A percentile compares a stretch with the other conserved stretches of the same genome.
phyloP scores from a whole-genome alignment of 2,113 vertebrate species.

The Ptilorrhoa leucosticta region DNA sequence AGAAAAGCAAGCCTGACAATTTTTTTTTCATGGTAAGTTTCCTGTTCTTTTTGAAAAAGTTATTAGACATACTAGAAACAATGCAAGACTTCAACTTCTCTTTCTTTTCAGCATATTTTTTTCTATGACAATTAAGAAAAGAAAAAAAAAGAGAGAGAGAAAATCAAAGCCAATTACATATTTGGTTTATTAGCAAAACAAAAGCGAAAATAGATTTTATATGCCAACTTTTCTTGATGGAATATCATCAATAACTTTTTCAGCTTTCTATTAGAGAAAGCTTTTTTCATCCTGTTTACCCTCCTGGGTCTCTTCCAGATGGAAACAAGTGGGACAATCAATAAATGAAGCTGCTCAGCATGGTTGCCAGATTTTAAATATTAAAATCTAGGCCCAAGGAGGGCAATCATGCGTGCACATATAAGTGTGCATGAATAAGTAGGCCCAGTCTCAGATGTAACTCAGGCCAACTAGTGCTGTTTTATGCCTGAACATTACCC shows the following conservation, averaged over 20 bases:
- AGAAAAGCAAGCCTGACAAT: neutral
- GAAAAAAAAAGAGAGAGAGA: too few species aligned
- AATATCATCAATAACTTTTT: neutral
- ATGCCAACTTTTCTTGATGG: neutral
- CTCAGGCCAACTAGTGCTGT: neutral
- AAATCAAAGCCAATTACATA: neutral
- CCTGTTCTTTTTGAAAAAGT: neutral
- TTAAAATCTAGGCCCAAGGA: neutral
- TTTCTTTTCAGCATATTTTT: neutral
- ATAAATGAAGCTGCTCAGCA: neutral
- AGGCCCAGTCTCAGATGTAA: neutral
- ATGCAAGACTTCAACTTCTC: neutral
- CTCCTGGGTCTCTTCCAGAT: neutral
- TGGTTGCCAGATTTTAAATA: constrained; percentile 9
- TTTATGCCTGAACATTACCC: neutral
- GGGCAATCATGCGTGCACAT: neutral
- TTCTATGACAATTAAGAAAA: neutral
- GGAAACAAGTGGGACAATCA: neutral
- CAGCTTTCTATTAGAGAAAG: neutral
- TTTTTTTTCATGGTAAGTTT: rapidly evolving
- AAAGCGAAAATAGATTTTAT: neutral
- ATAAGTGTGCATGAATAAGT: neutral
- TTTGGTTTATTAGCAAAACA: neutral
- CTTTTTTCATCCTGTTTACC: neutral
- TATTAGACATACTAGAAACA: neutral